Evolutionary conservation across 2,888 invertebrate species (phyloP), one percentile per base, ranked within the genome.

Genomic region (Eupithecia inturbata): DNA sequence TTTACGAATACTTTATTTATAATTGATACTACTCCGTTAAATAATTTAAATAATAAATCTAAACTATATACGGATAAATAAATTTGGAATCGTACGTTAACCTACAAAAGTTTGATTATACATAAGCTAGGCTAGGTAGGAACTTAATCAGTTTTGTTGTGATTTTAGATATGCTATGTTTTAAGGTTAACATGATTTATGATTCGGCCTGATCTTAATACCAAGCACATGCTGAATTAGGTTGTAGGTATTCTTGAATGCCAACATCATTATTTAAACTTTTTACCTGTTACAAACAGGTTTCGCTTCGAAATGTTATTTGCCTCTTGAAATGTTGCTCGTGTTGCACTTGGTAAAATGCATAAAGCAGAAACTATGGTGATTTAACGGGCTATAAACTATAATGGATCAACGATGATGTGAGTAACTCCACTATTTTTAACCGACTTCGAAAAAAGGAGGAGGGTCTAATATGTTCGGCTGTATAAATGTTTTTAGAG

Each of bases 221-320:
- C 22, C n/a, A n/a, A 49, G 22, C 22, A 22, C 3, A 53, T 2
- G 22, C 12, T 22, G 14, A 57, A 57, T 26, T 57, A 57, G 26
- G 3, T 26, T 26, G 57, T 57, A 57, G 14, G 57, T 14, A 14
- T 57, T 12, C 5, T 57, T 57, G 57, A 57, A 26, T 57, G 57
- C 26, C 26, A 22, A 53, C 22, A 57, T 26, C 4, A 14, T 26
- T 57, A 26, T 57, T 57, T 12, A 57, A 12, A 57, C 26, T 26
- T 57, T 45, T 57, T 57, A 57, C 57, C 57, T 57, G 57, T 57
- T 57, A 57, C 57, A 26, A 57, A 57, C 57, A 26, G 12, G 57
- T 57, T 57, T 57, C 26, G 12, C 26, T 14, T 26, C 1, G 26
- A 57, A 10, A 26, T 4, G 7, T 36, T 36, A 10, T 36, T 57